phyloP scores from a whole-genome alignment of 2,888 invertebrate species.

The Campopleginae sp. region DNA sequence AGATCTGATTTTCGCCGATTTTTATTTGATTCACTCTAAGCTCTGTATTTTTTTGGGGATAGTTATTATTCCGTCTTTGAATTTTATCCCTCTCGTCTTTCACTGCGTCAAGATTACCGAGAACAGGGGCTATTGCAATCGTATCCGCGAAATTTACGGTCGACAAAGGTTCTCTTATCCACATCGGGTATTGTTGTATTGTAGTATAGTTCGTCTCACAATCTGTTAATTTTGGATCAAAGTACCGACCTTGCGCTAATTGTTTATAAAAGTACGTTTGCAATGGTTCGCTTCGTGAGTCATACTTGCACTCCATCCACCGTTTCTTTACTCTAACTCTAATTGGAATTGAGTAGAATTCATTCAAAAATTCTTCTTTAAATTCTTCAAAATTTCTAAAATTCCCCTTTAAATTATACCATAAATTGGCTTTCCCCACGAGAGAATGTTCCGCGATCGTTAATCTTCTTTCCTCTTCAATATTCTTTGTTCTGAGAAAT shows the following conservation, averaged over 20 bases:
- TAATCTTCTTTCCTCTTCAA: too few relatives aligned
- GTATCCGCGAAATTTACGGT: slow-evolving; percentile 42
- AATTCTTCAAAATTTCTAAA: too few relatives aligned
- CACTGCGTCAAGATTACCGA: slow-evolving; percentile 16
- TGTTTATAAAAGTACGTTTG: slow-evolving; percentile 53
- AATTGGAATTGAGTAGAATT: too few relatives aligned
- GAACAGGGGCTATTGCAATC: slow-evolving; percentile 8
- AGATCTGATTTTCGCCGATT: background rate
- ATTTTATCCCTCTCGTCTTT: slow-evolving; percentile 14
- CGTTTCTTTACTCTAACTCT: too few relatives aligned
- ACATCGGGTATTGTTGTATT: slow-evolving; percentile 32
- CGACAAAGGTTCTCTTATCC: slow-evolving; percentile 4
- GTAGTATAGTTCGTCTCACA: slow-evolving; percentile 51
- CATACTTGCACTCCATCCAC: slow-evolving; percentile 6
- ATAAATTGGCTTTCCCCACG: too few relatives aligned
- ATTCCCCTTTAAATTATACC: too few relatives aligned
- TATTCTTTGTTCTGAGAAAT: too few relatives aligned
- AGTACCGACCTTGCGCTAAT: slow-evolving; percentile 41
- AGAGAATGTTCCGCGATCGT: too few relatives aligned
- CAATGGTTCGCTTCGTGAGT: background rate
- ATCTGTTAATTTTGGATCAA: slow-evolving; percentile 20
- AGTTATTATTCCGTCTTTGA: background rate
- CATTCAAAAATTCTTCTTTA: too few relatives aligned
- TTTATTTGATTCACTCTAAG: background rate
- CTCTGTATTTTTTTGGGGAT: background rate